Base-by-base conservation (phyloP, 2,113 vertebrate genomes). In the Cyphomyrus plagiostoma region DNA sequence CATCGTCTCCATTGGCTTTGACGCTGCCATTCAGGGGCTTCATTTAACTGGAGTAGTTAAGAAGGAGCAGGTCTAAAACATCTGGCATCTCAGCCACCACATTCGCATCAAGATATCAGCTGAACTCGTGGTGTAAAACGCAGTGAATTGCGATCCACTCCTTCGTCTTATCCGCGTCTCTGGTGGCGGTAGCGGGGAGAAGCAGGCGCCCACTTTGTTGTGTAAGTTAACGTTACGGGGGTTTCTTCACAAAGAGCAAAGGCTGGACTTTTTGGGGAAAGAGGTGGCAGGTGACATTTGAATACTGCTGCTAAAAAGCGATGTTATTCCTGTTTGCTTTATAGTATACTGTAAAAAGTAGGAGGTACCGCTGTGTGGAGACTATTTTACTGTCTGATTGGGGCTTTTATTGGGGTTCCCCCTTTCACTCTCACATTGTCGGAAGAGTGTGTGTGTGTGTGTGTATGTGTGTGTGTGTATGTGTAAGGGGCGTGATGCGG, bases 1-100 rank as follows among this genome's bases (percentile, higher is more conserved):
- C 74, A 42, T 19, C 74, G 74, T 42, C 74, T 80, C 74, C 74
- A 80, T 80, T 80, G 74, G 74, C 35, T 80, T 80, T 80, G 74
- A 80, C 35, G 74, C 74, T 80, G 74, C 74, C 74, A 80, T 80
- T 80, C 74, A 80, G 74, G 15, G 15, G 35, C 17, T 39, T 80
- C 74, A 42, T 80, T 42, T 80, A 80, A 80, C 74, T 80, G 17
- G 74, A 8, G 74, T 35, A 42, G 74, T 80, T 80, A 42, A 80
- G 74, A 42, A 42, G 74, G 74, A 80, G 15, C 74, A 42, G 74
- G 15, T 80, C 30, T 17, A 17, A 42, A 80, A 80, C 74, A 80
- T 80, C 74, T 80, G 74, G 74, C 35, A 80, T 80, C 74, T 8
- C 15, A 80, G 74, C 30, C 35, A 11, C 30, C 17, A 39, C 74